Evolutionary conservation across 1,140 invertebrate genomes (phyloP).

Genomic region (Apis florea): DNA sequence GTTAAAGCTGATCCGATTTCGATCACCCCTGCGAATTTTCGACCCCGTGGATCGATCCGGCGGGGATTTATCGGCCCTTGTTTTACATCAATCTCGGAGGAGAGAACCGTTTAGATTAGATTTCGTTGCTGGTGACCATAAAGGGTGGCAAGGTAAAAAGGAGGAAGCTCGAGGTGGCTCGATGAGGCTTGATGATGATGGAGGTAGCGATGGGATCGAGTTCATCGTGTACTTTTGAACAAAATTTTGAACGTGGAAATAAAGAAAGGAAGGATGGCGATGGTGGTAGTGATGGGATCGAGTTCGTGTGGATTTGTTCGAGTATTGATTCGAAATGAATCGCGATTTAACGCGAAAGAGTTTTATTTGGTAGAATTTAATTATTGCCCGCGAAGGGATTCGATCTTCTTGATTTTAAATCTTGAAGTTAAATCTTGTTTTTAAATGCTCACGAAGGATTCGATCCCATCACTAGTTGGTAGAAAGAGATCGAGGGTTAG

Average conservation of each 20-base stretch:
- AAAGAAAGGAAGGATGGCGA: no score
- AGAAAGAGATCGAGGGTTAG: not conserved
- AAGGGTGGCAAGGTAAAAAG: not conserved
- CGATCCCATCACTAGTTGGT: no score
- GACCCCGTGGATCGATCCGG: not conserved
- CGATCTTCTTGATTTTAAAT: not conserved
- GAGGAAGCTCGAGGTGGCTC: not conserved
- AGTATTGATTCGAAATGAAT: no score
- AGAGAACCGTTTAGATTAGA: conserved; percentile 14
- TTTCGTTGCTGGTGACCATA: not conserved
- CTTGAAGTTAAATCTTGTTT: not conserved
- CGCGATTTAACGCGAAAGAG: no score
- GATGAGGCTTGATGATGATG: not conserved
- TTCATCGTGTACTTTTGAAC: no score
- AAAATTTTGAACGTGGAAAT: no score
- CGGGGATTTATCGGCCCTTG: not conserved
- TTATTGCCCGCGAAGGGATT: not conserved
- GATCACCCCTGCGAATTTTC: conserved; percentile 19
- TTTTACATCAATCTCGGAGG: conserved; percentile 13
- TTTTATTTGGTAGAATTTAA: no score
- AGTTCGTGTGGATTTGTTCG: no score
- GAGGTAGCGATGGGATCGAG: no score
- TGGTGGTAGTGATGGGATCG: no score
- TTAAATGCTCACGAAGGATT: no score
- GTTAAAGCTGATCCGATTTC: conserved; percentile 36